phyloP scores from a whole-genome alignment of 1,140 invertebrate species.

The Conus ventricosus region DNA sequence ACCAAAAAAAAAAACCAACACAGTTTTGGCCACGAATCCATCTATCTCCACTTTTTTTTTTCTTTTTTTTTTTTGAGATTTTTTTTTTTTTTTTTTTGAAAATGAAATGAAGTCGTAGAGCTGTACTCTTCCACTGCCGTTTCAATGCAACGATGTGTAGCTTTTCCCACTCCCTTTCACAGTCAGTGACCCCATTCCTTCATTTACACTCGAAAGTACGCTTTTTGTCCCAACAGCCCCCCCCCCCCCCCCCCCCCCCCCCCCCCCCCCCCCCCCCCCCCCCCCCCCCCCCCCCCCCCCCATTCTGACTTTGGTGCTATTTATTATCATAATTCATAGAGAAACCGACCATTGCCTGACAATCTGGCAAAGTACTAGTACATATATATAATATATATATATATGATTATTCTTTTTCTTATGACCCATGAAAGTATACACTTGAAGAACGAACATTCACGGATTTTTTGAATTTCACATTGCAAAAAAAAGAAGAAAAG shows the following conservation, averaged over 20 bases:
- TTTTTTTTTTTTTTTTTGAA: background rate
- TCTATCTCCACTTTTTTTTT: background rate
- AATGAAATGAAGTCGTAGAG: background rate
- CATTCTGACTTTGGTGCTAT: background rate
- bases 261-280: background rate
- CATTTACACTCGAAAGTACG: too few species aligned
- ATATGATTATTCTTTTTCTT: too few species aligned
- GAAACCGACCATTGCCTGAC: background rate
- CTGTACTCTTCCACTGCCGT: constrained; percentile 52
- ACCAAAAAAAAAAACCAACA: background rate
- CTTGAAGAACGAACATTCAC: background rate
- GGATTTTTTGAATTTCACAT: background rate
- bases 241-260: background rate
- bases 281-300: background rate
- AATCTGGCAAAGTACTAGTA: background rate
- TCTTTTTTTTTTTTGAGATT: background rate
- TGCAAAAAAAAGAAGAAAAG: background rate
- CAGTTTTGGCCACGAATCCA: background rate
- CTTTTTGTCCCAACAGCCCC: too few species aligned
- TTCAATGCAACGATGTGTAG: constrained; percentile 44
- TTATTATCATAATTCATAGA: background rate
- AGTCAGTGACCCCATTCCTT: background rate
- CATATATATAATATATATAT: too few species aligned
- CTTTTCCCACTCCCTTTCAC: background rate
- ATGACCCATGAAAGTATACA: background rate